Evolutionary conservation across 2,113 vertebrate species (phyloP).

Genomic region (Phasianus colchicus): DNA sequence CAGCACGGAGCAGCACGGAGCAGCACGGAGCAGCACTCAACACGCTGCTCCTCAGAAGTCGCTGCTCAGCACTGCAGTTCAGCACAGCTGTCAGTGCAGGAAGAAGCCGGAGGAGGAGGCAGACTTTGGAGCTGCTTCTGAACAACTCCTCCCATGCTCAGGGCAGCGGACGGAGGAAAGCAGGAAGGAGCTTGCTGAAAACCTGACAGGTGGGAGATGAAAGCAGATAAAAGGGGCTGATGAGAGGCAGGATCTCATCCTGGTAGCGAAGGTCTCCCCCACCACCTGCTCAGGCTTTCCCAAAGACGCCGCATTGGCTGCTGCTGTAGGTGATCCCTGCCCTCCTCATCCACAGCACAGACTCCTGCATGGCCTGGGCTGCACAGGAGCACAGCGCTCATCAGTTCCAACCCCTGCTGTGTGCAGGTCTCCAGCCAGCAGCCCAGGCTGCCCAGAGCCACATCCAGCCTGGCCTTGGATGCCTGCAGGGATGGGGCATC

Average conservation of each 20-base stretch:
- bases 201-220: conserved; percentile 16
- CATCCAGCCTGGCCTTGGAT: no score
- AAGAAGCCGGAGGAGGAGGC: conserved; percentile 11
- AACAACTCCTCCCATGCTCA: conserved; percentile 49
- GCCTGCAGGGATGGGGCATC: no score
- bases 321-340: neutral
- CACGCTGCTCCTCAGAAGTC: neutral
- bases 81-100: neutral
- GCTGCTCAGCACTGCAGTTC: neutral
- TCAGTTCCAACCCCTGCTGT: no score
- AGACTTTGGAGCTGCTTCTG: conserved; percentile 6
- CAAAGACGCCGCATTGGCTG: neutral
- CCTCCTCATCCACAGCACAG: neutral
- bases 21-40: neutral
- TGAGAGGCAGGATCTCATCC: neutral
- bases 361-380: no score
- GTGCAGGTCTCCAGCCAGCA: no score
- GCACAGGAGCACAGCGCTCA: no score
- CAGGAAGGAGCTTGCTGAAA: conserved; percentile 44
- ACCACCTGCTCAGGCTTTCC: neutral
- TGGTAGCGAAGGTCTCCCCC: neutral
- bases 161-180: conserved; percentile 29
- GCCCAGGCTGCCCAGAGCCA: no score
- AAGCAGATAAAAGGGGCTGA: conserved; percentile 1
- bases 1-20: no score